Percentiles rank a stretch among this genome's conserved stretches.
These are phyloP conservation scores for Caerostris darwini DNA, from an alignment of 1,140 invertebrate species.

Conservation along the genomic window DNA sequence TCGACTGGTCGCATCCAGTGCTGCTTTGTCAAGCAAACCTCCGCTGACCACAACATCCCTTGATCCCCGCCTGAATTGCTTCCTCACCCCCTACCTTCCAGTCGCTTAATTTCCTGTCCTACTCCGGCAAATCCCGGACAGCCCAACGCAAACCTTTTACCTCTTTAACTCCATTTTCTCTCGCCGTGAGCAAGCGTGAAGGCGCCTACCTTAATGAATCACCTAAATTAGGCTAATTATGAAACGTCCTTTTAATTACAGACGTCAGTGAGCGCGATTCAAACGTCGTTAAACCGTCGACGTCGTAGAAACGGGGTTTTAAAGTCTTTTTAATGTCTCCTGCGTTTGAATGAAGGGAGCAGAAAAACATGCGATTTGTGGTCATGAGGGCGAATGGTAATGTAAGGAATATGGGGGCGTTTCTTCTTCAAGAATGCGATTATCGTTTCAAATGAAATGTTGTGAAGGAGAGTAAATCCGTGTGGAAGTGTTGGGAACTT, in stretches of 20 bases:
- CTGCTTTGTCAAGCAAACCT: not conserved
- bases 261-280: not conserved
- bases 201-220: conserved; percentile 2
- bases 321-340: not conserved
- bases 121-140: conserved; percentile 25
- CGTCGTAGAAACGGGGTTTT: not conserved
- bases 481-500: not conserved
- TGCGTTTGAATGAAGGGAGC: not conserved
- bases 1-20: not conserved
- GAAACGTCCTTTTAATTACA: conserved; percentile 24
- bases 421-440: not conserved
- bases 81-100: not conserved
- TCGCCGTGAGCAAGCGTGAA: not conserved
- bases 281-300: not conserved
- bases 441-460: not conserved
- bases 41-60: conserved; percentile 8
- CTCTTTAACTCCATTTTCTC: not conserved
- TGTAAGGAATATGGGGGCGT: not conserved
- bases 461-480: not conserved
- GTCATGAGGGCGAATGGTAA: not conserved
- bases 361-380: not conserved
- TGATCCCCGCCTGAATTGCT: conserved; percentile 12
- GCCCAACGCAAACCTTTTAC: not conserved
- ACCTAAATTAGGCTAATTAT: conserved; percentile 15
- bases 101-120: conserved; percentile 15